These are phyloP conservation scores for Neosalanx taihuensis DNA, from an alignment of 2,797 vertebrate genomes.

Conservation along the genomic window DNA sequence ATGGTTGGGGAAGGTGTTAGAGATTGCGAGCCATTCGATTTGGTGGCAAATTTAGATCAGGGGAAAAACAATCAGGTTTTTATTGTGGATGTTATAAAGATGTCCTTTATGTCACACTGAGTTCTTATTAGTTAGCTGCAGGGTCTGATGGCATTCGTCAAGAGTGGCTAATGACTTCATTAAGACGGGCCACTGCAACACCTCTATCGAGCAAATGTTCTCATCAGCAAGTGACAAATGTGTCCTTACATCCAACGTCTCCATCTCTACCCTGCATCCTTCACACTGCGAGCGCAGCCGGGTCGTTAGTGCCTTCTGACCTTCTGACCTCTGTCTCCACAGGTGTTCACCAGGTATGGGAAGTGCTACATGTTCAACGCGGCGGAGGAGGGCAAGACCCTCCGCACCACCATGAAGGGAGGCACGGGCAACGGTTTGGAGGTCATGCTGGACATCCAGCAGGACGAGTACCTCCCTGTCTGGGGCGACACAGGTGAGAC, in stretches of 20 bases:
- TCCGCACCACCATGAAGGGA: conserved; percentile 95
- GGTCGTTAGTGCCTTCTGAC: conserved; percentile 11
- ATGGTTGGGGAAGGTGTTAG: neutral
- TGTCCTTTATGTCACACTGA: neutral
- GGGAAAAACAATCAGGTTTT: neutral
- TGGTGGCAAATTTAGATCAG: neutral
- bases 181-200: conserved; percentile 4
- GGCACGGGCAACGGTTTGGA: conserved; percentile 96
- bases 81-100: neutral
- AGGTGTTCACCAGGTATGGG: conserved; percentile 97
- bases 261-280: too few species aligned
- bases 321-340: conserved; percentile 1
- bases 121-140: neutral
- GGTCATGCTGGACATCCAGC: conserved; percentile 99
- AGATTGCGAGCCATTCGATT: neutral
- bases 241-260: neutral
- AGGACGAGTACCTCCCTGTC: conserved; percentile 96
- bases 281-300: neutral
- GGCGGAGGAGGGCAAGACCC: conserved; percentile 88
- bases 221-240: neutral
- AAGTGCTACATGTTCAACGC: conserved; percentile 99
- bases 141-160: neutral
- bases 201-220: neutral
- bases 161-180: neutral
- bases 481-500: conserved; percentile 93